Percentiles rank a stretch among this genome's conserved stretches.
Evolutionary conservation across 2,797 vertebrate genomes (phyloP).

Genomic region (Lacerta bilineata): DNA sequence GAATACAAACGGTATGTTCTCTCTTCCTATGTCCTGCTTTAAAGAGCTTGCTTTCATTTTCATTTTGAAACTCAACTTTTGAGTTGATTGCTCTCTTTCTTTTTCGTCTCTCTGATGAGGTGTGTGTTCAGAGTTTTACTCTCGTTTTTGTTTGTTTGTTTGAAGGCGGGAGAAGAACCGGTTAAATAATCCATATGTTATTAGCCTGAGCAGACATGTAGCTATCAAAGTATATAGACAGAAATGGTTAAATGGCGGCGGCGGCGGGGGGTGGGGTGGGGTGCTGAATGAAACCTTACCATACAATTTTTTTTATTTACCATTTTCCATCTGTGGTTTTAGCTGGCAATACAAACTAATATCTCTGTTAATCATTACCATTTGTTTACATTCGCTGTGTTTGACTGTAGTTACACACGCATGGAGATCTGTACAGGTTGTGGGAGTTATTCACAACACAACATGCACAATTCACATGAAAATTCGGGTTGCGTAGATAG

Average conservation of each 20-base stretch:
- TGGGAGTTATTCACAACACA: slow-evolving; percentile 55
- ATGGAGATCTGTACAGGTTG: slow-evolving; percentile 56
- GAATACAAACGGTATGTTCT: neutral
- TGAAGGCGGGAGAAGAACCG: slow-evolving; percentile 50
- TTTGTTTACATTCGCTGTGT: slow-evolving; percentile 76
- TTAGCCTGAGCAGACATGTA: slow-evolving; percentile 62
- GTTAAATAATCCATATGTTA: slow-evolving; percentile 76
- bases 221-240: slow-evolving; percentile 57
- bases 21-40: slow-evolving; percentile 53
- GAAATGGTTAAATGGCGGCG: slow-evolving; percentile 57
- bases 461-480: rapidly evolving
- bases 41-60: slow-evolving; percentile 54
- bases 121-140: slow-evolving; percentile 64
- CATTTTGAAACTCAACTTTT: slow-evolving; percentile 67
- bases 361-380: slow-evolving; percentile 78
- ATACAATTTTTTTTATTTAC: slow-evolving; percentile 29
- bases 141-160: slow-evolving; percentile 49
- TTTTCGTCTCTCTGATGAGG: neutral
- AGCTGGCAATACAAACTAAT: slow-evolving; percentile 71
- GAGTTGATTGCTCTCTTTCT: slow-evolving; percentile 16
- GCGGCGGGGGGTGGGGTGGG: neutral
- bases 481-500: neutral
- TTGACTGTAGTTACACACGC: slow-evolving; percentile 64
- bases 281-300: slow-evolving; percentile 13
- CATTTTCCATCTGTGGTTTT: slow-evolving; percentile 66